Conservation (phyloP, 2,888 invertebrate species). For the Dicycla oo region DNA sequence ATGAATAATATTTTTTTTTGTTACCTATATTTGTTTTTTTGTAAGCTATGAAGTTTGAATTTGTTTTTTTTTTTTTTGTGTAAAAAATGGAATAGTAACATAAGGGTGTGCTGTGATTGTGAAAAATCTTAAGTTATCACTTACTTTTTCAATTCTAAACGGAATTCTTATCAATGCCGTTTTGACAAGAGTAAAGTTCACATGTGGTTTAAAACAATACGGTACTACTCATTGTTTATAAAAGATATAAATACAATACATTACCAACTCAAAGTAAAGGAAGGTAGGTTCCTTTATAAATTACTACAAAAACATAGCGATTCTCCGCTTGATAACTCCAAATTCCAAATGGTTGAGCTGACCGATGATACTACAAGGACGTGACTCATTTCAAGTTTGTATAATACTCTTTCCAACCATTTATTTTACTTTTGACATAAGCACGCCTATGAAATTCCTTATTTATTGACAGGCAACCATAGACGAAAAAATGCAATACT, state of each 20-base stretch:
- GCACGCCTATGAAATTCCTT: no score
- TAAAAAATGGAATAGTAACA: neutral
- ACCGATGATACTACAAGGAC: constrained; percentile 4
- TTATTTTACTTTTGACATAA: no score
- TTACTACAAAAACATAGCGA: neutral
- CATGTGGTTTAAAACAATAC: neutral
- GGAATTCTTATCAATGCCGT: neutral
- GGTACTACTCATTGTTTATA: constrained; percentile 4
- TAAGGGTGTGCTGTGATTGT: neutral
- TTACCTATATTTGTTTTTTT: constrained; percentile 73
- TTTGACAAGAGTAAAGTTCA: neutral
- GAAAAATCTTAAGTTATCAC: neutral
- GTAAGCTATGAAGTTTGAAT: constrained; percentile 16
- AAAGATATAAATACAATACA: constrained; percentile 29
- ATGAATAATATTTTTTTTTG: constrained; percentile 66
- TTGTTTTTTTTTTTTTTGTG: neutral
- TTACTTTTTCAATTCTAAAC: no score
- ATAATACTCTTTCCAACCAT: no score
- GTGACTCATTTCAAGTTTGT: constrained; percentile 18
- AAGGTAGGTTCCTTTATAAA: constrained; percentile 6
- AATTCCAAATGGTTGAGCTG: constrained; percentile 21
- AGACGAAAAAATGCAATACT: no score
- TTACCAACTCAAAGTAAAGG: constrained; percentile 6
- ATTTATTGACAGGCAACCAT: no score
- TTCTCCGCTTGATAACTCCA: constrained; percentile 18